Conservation (phyloP, 1,140 invertebrate genomes). For the Vanessa tameamea region DNA sequence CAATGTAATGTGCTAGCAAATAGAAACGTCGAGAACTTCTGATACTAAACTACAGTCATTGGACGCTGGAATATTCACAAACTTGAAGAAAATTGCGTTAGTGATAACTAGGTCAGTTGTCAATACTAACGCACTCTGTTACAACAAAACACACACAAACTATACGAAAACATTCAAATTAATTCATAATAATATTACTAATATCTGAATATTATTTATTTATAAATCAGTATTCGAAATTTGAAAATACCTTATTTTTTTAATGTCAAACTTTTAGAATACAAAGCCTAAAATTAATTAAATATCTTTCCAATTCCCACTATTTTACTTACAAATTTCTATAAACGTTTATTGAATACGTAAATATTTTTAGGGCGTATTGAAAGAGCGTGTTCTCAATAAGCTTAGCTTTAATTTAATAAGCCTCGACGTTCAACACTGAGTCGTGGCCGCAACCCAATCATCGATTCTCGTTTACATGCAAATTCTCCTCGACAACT, state of each 20-base stretch:
- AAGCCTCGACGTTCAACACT: neutral
- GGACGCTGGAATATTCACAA: neutral
- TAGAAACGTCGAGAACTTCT: constrained; percentile 17
- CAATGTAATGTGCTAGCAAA: constrained; percentile 16
- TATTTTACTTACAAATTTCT: neutral
- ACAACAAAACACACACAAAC: neutral
- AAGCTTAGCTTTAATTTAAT: constrained; percentile 10
- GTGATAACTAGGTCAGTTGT: constrained; percentile 5
- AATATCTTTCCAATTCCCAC: too few relatives aligned
- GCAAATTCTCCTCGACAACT: constrained; percentile 30
- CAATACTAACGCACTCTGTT: neutral
- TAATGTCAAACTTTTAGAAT: too few relatives aligned
- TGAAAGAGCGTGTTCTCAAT: neutral
- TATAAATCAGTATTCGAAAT: too few relatives aligned
- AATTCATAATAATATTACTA: too few relatives aligned
- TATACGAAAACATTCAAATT: too few relatives aligned
- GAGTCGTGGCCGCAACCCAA: constrained; percentile 24
- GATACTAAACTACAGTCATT: constrained; percentile 18
- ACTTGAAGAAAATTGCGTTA: neutral
- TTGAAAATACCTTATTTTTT: too few relatives aligned
- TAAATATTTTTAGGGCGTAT: constrained; percentile 4
- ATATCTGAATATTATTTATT: too few relatives aligned
- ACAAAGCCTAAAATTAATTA: too few relatives aligned
- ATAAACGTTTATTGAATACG: neutral
- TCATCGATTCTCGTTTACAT: constrained; percentile 38